Evolutionary conservation across 2,113 vertebrate species (phyloP).

Genomic region (Bos indicus): DNA sequence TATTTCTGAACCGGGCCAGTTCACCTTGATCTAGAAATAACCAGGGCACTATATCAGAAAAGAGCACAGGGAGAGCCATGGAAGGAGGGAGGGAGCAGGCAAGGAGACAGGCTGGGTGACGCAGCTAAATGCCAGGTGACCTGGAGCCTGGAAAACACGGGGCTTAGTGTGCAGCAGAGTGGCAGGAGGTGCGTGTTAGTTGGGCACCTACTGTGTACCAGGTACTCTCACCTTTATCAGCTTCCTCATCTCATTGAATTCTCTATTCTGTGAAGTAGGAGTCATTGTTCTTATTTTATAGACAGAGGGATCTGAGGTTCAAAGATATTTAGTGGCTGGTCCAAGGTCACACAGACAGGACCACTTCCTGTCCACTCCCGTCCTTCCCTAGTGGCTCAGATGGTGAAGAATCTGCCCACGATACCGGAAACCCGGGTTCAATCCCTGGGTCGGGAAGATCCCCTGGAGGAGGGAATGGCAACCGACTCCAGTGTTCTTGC

Average conservation of each 20-base stretch:
- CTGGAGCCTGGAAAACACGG: not conserved
- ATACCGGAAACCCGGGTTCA: not conserved
- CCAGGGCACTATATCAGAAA: not conserved
- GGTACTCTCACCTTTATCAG: not conserved
- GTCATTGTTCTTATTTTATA: not conserved
- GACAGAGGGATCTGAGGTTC: not conserved
- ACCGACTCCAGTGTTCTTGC: not conserved
- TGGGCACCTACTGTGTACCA: not conserved
- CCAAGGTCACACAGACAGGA: not conserved
- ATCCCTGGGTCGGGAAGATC: not conserved
- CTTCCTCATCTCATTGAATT: not conserved
- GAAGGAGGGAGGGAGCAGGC: not conserved
- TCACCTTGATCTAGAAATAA: not conserved
- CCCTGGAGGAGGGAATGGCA: not conserved
- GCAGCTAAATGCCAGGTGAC: rapidly evolving
- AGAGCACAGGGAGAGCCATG: not conserved
- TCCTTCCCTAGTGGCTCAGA: not conserved
- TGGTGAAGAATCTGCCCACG: not conserved
- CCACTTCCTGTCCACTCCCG: not conserved
- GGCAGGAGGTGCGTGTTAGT: rapidly evolving
- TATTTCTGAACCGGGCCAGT: not conserved
- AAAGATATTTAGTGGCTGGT: not conserved
- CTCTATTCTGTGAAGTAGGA: not conserved
- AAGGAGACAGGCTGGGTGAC: not conserved
- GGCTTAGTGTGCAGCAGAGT: rapidly evolving